Conservation (phyloP, 2,888 invertebrate genomes). For the Aspidiotus rigidus region DNA sequence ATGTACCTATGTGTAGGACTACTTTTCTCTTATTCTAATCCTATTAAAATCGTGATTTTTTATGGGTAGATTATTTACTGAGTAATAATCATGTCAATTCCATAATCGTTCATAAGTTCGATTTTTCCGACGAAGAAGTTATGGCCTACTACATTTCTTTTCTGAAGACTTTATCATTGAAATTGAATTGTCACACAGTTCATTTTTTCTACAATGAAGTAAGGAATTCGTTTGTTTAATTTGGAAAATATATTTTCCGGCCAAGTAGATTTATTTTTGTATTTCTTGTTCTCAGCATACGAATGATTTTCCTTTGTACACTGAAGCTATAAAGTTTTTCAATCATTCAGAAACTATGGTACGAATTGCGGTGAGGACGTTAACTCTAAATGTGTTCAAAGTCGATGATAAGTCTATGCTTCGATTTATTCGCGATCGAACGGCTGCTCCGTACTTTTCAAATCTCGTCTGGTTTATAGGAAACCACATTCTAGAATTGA, state of each 20-base stretch:
- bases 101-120: constrained; percentile 98
- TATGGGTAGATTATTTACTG: constrained; percentile 82
- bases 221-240: constrained; percentile 41
- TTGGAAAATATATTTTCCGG: not conserved
- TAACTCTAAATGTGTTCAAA: constrained; percentile 92
- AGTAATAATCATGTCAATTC: constrained; percentile 99
- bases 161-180: constrained; percentile 92
- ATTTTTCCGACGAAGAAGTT: constrained; percentile 98
- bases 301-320: constrained; percentile 97
- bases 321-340: constrained; percentile 98
- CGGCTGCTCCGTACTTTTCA: constrained; percentile 96
- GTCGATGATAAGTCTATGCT: constrained; percentile 93
- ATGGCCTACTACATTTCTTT: constrained; percentile 99
- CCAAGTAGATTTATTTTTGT: not conserved
- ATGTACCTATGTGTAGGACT: not conserved
- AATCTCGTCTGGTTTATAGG: constrained; percentile 99
- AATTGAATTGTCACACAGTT: constrained; percentile 94
- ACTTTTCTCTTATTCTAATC: not conserved
- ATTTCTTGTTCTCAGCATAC: constrained; percentile 61
- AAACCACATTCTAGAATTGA: constrained; percentile 90
- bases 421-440: constrained; percentile 87
- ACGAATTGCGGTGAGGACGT: constrained; percentile 92
- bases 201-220: constrained; percentile 99
- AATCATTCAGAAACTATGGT: constrained; percentile 99
- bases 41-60: not conserved